Evolutionary conservation across 2,888 invertebrate genomes (phyloP).

Genomic region (Allolobophora icterica): DNA sequence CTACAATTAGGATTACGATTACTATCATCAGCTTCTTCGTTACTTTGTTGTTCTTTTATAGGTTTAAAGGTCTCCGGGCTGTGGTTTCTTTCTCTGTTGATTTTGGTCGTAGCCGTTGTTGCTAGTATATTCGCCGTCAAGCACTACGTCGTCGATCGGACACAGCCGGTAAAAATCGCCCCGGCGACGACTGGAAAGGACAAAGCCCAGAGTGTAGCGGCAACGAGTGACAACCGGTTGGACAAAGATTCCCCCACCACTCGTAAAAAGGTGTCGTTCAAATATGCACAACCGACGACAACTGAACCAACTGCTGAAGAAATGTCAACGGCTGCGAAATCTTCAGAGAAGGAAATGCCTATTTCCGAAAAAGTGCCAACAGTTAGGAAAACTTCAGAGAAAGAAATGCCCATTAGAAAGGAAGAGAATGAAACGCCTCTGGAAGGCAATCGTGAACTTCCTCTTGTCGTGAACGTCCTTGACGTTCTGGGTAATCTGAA

Average conservation of each 20-base stretch:
- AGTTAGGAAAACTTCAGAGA: not conserved
- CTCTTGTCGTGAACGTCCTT: not conserved
- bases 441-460: not conserved
- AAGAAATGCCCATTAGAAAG: not conserved
- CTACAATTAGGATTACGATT: too few species aligned
- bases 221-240: not conserved
- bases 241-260: not conserved
- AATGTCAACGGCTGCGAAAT: not conserved
- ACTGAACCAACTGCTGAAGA: not conserved
- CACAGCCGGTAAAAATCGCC: not conserved
- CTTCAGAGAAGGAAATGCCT: not conserved
- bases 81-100: not conserved
- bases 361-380: not conserved
- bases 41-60: not conserved
- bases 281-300: not conserved
- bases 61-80: not conserved
- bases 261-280: not conserved
- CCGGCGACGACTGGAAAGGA: not conserved
- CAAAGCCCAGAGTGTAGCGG: not conserved
- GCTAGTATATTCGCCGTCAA: not conserved
- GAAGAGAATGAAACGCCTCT: not conserved
- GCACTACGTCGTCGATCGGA: not conserved
- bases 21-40: too few species aligned
- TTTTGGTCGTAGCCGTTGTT: not conserved
- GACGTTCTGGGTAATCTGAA: not conserved